Percentiles rank a stretch among this genome's conserved stretches.
phyloP scores from a whole-genome alignment of 2,113 vertebrate genomes.

The Ciconia stormi region DNA sequence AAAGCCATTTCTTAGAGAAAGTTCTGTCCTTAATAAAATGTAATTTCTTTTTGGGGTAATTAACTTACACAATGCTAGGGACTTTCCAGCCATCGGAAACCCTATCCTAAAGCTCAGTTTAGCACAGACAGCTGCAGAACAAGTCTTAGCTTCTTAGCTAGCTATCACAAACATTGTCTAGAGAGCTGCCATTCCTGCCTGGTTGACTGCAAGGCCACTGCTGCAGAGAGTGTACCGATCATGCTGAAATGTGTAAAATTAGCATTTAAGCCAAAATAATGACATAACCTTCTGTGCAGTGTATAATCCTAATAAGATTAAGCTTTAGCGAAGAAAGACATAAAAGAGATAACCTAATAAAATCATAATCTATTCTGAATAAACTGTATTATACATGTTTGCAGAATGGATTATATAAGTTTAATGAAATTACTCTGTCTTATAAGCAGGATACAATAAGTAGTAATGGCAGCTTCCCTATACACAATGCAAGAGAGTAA shows the following conservation, averaged over 20 bases:
- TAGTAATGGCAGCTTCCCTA: slow-evolving; percentile 57
- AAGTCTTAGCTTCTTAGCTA: neutral
- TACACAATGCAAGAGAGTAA: neutral
- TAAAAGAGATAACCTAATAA: slow-evolving; percentile 57
- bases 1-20: neutral
- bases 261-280: slow-evolving; percentile 62
- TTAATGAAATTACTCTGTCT: slow-evolving; percentile 53
- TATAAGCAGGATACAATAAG: slow-evolving; percentile 63
- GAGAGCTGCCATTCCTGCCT: slow-evolving; percentile 13
- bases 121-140: slow-evolving; percentile 28
- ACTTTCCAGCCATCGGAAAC: slow-evolving; percentile 24
- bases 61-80: neutral
- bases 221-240: slow-evolving; percentile 3
- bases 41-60: neutral
- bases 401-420: slow-evolving; percentile 55
- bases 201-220: neutral
- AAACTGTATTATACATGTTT: slow-evolving; percentile 47
- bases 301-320: slow-evolving; percentile 50
- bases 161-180: slow-evolving; percentile 3
- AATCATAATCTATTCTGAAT: slow-evolving; percentile 48
- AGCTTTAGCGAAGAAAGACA: slow-evolving; percentile 49
- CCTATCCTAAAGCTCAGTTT: slow-evolving; percentile 43
- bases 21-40: neutral
- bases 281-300: slow-evolving; percentile 2
- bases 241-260: slow-evolving; percentile 61